These are phyloP conservation scores for Neomorphus geoffroyi DNA, from an alignment of 2,797 vertebrate species.

Conservation along the genomic window DNA sequence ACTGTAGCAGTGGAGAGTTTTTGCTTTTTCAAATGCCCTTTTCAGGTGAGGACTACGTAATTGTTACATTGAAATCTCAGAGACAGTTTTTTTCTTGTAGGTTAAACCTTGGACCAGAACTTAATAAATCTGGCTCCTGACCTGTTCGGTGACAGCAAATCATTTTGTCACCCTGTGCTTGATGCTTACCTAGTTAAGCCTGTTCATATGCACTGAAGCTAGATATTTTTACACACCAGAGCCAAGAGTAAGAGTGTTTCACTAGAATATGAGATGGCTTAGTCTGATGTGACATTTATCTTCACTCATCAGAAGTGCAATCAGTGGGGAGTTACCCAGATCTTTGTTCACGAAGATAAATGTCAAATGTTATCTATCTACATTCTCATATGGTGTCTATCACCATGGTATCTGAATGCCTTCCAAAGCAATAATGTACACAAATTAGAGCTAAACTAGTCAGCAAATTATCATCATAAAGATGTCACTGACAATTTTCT, in stretches of 20 bases:
- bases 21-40: background rate
- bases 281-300: conserved; percentile 59
- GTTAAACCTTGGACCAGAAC: background rate
- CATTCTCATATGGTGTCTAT: conserved; percentile 40
- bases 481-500: conserved; percentile 27
- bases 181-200: conserved; percentile 10
- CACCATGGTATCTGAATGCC: conserved; percentile 21
- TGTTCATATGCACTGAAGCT: conserved; percentile 14
- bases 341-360: conserved; percentile 55
- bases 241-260: conserved; percentile 18
- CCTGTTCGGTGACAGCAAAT: background rate
- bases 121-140: background rate
- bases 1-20: background rate
- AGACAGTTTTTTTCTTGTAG: background rate
- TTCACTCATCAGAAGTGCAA: conserved; percentile 50
- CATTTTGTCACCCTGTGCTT: background rate
- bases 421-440: conserved; percentile 31
- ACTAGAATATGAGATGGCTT: background rate
- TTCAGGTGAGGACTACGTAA: background rate
- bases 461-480: conserved; percentile 21
- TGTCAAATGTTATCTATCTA: conserved; percentile 60
- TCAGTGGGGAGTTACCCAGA: conserved; percentile 53
- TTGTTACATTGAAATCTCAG: background rate
- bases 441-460: conserved; percentile 30
- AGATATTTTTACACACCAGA: conserved; percentile 1